phyloP scores from a whole-genome alignment of 2,797 vertebrate species.

The Galagoides demidoff region DNA sequence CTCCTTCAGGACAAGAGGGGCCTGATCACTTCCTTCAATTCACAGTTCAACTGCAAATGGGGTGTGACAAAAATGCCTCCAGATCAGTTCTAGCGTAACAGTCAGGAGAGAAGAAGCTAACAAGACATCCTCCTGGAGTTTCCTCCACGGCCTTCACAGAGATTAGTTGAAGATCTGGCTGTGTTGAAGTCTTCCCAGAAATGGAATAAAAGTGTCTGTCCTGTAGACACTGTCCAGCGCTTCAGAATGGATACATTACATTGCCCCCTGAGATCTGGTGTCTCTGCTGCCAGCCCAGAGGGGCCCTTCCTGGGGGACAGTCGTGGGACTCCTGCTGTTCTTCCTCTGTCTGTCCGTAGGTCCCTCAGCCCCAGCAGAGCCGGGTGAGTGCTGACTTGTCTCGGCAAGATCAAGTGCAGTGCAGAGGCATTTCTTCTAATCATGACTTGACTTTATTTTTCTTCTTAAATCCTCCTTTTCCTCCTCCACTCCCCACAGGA shows the following conservation, averaged over 20 bases:
- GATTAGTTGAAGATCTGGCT: not conserved
- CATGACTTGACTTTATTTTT: constrained; percentile 56
- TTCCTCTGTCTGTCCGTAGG: not conserved
- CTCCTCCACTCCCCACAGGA: constrained; percentile 60
- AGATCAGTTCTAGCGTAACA: not conserved
- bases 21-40: not conserved
- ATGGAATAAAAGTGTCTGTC: not conserved
- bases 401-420: constrained; percentile 53
- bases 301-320: not conserved
- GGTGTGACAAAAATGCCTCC: not conserved
- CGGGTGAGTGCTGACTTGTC: constrained; percentile 41
- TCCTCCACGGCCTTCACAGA: not conserved
- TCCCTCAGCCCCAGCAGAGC: not conserved
- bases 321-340: not conserved
- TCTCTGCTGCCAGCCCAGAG: not conserved
- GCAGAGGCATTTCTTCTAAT: constrained; percentile 59
- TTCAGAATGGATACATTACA: not conserved
- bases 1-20: not conserved
- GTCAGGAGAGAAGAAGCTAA: not conserved
- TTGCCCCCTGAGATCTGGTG: not conserved
- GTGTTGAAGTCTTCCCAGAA: not conserved
- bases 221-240: not conserved
- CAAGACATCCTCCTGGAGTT: not conserved
- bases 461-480: constrained; percentile 59
- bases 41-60: not conserved